Base-by-base conservation (phyloP, 2,797 vertebrate species). In the Decapterus maruadsi region DNA sequence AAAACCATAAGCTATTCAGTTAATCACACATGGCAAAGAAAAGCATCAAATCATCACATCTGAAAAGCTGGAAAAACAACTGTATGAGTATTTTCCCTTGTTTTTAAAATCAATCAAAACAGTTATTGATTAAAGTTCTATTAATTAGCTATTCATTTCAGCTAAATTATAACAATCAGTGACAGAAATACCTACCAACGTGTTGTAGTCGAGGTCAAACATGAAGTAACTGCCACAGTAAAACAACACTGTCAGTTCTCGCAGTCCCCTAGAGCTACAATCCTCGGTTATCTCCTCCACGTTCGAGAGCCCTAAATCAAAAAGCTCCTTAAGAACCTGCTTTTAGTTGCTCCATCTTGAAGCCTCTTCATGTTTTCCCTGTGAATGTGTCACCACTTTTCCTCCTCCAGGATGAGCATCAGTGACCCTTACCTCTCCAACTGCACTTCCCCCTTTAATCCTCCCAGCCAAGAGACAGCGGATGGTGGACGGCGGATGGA, bases 371-470 rank as follows among this genome's bases (percentile, higher is more conserved):
- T 82, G 63, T 55, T 57, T 56, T 10, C 53, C 19, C 67, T 73
- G 68, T 64, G 73, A 4, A 9, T 56, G 42, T 17, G 54, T 57
- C 50, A 63, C 31, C 38, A 51, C 67, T 29, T 11, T 50, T 70
- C 56, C 75, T 83, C 68, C 55, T 69, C 68, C 67, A 26, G 65
- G 55, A 79, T 72, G 82, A 84, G 83, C 90, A 87, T 82, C 81
- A 68, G 36, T 75, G 78, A 83, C 78, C 82, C 84, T 87, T 77
- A 80, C 84, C 84, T 87, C 81, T 83, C 50, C 62, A 58, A 75
- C 75, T 85, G 80, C 79, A 68, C 71, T 82, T 85, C 84, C 82
- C 31, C 79, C 84, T 93, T 88, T 90, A 83, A 93, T 76, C 90
- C 92, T 69, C 71, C 81, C 12, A 53, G 64, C 73, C 71, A 82